Evolutionary conservation across 1,140 invertebrate genomes (phyloP).

Genomic region (Drosophila ohnishii): DNA sequence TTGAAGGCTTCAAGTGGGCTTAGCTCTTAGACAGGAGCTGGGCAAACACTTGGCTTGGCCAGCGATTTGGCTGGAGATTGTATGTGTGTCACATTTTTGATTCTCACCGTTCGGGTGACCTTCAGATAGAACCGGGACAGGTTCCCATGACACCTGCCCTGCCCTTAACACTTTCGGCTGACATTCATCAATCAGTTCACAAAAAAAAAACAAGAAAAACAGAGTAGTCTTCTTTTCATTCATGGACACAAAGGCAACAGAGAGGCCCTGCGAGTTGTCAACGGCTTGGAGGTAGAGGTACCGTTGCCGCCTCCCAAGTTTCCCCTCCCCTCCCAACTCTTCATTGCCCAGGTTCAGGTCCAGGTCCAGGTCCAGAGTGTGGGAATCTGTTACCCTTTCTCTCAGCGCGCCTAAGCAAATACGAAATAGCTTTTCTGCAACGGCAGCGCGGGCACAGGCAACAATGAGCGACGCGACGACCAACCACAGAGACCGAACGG

Average conservation of each 20-base stretch:
- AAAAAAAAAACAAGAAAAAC: neutral
- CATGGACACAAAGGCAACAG: slow-evolving; percentile 27
- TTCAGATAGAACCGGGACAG: slow-evolving; percentile 26
- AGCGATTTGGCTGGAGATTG: neutral
- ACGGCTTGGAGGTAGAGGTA: slow-evolving; percentile 20
- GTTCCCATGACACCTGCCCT: slow-evolving; percentile 74
- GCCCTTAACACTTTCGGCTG: slow-evolving; percentile 52
- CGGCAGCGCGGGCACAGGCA: slow-evolving; percentile 17
- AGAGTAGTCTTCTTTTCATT: slow-evolving; percentile 35
- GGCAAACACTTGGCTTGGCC: slow-evolving; percentile 51
- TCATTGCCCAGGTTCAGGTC: neutral
- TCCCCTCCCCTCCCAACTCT: neutral
- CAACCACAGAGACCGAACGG: slow-evolving; percentile 59
- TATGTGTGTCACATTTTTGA: slow-evolving; percentile 42
- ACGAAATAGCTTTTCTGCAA: slow-evolving; percentile 73
- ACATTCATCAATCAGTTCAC: slow-evolving; percentile 76
- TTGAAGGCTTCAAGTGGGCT: slow-evolving; percentile 65
- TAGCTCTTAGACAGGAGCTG: slow-evolving; percentile 62
- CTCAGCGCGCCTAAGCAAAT: slow-evolving; percentile 65
- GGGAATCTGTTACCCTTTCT: slow-evolving; percentile 82
- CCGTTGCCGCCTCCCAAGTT: slow-evolving; percentile 10
- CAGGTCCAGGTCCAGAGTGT: slow-evolving; percentile 49
- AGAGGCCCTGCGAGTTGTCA: slow-evolving; percentile 33
- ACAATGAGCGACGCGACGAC: slow-evolving; percentile 58
- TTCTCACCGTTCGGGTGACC: slow-evolving; percentile 36